These are phyloP conservation scores for Pomatorhinus ruficollis DNA, from an alignment of 2,113 vertebrate genomes.

Conservation along the genomic window DNA sequence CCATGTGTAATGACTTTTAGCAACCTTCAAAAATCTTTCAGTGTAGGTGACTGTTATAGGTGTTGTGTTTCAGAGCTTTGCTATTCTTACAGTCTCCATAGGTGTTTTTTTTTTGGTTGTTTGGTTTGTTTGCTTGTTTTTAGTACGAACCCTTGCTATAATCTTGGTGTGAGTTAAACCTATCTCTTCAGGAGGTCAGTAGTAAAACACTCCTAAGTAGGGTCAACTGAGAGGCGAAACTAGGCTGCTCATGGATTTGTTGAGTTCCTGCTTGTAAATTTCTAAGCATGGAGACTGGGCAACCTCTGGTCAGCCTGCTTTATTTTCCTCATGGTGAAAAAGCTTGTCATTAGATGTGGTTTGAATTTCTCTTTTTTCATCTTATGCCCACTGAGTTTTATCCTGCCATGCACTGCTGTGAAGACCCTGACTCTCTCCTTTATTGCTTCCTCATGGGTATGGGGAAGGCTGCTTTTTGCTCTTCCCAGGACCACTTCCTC, in stretches of 20 bases:
- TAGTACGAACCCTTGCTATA: neutral
- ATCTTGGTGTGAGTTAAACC: neutral
- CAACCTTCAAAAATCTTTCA: neutral
- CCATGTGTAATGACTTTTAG: neutral
- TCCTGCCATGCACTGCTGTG: neutral
- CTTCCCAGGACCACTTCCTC: neutral
- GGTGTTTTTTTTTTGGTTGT: neutral
- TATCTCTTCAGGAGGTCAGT: neutral
- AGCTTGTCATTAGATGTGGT: neutral
- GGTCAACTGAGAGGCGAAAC: neutral
- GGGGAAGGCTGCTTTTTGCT: neutral
- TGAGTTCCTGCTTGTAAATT: neutral
- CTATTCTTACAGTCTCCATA: neutral
- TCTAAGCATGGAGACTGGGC: neutral
- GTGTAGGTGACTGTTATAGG: neutral
- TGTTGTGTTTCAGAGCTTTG: neutral
- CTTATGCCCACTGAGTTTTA: neutral
- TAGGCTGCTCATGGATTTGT: neutral
- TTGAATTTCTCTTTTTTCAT: neutral
- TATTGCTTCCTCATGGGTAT: neutral
- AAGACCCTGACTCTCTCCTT: neutral
- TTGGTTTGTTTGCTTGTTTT: neutral
- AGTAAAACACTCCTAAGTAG: neutral
- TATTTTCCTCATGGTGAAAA: neutral
- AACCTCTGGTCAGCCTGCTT: neutral